Evolutionary conservation across 2,797 vertebrate species (phyloP).

Genomic region (Manis crassicaudata): DNA sequence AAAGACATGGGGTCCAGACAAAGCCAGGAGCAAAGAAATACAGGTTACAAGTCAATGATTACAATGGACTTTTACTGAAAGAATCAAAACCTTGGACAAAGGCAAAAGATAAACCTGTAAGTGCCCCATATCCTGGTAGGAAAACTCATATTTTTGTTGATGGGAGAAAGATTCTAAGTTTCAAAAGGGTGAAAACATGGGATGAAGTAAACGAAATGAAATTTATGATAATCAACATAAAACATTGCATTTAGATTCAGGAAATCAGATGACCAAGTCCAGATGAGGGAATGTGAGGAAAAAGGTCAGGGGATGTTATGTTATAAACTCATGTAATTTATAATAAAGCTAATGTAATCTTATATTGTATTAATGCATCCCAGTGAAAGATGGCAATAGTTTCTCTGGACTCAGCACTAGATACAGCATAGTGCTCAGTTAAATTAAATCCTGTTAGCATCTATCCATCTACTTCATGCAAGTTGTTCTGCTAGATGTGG

Average conservation of each 20-base stretch:
- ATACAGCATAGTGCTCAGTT: background rate
- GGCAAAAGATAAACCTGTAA: background rate
- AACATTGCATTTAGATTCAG: slow-evolving; percentile 25
- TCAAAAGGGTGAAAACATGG: background rate
- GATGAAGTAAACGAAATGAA: background rate
- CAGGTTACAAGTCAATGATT: background rate
- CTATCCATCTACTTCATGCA: background rate
- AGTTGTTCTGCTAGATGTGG: background rate
- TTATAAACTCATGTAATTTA: background rate
- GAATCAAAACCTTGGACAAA: background rate
- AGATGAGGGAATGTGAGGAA: background rate
- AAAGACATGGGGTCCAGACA: background rate
- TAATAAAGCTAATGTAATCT: background rate
- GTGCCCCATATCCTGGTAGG: background rate
- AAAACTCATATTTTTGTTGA: background rate
- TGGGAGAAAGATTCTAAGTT: background rate
- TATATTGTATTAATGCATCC: background rate
- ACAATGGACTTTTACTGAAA: background rate
- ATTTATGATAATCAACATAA: slow-evolving; percentile 9
- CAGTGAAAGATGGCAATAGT: background rate
- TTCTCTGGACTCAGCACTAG: background rate
- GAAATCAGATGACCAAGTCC: background rate
- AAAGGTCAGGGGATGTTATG: background rate
- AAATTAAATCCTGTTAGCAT: slow-evolving; percentile 17
- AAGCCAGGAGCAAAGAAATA: background rate